Base-by-base conservation (phyloP, 2,797 vertebrate genomes). In the Cryptoprocta ferox region DNA sequence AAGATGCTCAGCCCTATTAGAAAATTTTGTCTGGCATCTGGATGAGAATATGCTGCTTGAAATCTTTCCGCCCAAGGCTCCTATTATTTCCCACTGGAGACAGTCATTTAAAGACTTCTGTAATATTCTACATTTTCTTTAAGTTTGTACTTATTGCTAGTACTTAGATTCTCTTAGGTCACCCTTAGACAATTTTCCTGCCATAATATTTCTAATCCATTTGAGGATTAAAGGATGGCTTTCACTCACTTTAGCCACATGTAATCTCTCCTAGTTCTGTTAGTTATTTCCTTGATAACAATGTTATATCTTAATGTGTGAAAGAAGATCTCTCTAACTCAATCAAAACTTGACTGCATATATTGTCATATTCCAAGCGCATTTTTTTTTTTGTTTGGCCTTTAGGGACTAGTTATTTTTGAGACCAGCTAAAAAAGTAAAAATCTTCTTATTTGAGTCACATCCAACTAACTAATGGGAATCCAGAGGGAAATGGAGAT, bases 381-480 rank as follows among this genome's bases (percentile, higher is more conserved):
- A 15, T 35, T 96, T 98, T 16, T 50, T 50, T 45, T 30, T 97
- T 88, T 81, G 53, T 82, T 95, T 91, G 50, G 18, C 97, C n/a
- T 87, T 97, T 63, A 88, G 53, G 78, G 61, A 28, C 2, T 6
- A 90, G 18, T 65, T 94, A 92, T 94, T 96, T 96, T 93, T 96
- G 50, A 97, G 28, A 85, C 13, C 89, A 97, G 68, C 30, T 59
- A 70, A 63, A 86, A 59, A 81, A 82, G 92, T 89, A 94, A 98
- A 94, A 76, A 32, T 18, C 42, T 75, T 89, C 66, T 66, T 0
- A 0, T 96, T 35, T 96, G 96, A 97, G 37, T 94, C 12, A 2
- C n/a, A 97, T 97, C 45, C 93, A 97, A 98, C 96, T 97, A 98
- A 71, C 94, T 92, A 93, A 66, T 97, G 45, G 37, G 56, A 96